phyloP scores from a whole-genome alignment of 2,113 vertebrate species.

The Sinocyclocheilus rhinocerous region DNA sequence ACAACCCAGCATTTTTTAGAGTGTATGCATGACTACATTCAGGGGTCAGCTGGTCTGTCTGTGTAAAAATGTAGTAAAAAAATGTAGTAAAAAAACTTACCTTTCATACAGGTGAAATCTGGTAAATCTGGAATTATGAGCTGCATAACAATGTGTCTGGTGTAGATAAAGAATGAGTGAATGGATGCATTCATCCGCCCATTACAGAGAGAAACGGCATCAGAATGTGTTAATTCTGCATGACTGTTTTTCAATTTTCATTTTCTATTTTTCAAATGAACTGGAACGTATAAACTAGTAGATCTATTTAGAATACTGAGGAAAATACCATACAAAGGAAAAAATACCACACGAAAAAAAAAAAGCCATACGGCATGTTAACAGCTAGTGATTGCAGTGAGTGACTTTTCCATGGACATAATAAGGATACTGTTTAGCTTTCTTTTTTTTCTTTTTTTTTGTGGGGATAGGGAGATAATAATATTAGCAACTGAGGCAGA shows the following conservation, averaged over 20 bases:
- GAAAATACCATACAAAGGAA: too few species aligned
- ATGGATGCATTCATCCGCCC: neutral
- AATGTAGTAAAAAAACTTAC: neutral
- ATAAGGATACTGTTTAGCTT: neutral
- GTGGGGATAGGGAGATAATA: neutral
- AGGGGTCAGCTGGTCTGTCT: neutral
- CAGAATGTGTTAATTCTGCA: neutral
- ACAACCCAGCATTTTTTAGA: too few species aligned
- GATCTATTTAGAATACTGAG: too few species aligned
- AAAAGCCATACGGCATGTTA: too few species aligned
- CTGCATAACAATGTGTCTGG: neutral
- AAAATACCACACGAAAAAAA: too few species aligned
- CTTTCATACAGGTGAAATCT: neutral
- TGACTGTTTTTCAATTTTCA: too few species aligned
- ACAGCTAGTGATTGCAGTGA: neutral
- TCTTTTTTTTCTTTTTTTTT: neutral
- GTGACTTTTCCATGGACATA: neutral
- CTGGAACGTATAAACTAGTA: too few species aligned
- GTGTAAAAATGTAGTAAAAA: neutral
- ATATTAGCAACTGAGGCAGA: neutral
- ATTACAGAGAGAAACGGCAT: neutral
- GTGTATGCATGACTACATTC: neutral
- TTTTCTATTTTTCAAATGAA: too few species aligned
- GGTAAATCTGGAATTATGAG: constrained; percentile 16
- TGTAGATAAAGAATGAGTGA: constrained; percentile 21